These are phyloP conservation scores for Acipenser oxyrinchus DNA, from an alignment of 2,797 vertebrate genomes.

Conservation along the genomic window DNA sequence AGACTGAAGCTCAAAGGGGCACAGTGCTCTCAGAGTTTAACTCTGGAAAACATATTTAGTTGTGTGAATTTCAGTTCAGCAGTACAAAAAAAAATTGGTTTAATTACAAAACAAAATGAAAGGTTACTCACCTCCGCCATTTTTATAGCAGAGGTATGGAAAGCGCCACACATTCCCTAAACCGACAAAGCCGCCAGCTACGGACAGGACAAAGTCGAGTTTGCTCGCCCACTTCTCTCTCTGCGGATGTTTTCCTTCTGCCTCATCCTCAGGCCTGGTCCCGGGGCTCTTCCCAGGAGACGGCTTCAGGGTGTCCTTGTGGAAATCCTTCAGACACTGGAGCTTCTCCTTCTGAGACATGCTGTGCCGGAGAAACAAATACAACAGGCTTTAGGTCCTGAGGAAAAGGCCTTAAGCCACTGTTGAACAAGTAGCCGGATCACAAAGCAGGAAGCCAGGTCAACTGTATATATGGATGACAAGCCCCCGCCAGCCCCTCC, in stretches of 20 bases:
- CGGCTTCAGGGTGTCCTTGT: slow-evolving; percentile 96
- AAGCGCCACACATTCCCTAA: slow-evolving; percentile 97
- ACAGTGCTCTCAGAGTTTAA: too few relatives aligned
- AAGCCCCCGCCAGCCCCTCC: not conserved
- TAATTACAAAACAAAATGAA: not conserved
- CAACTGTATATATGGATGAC: not conserved
- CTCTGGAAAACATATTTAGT: not conserved
- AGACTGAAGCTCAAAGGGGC: too few relatives aligned
- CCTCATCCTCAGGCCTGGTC: slow-evolving; percentile 88
- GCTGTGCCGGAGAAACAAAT: slow-evolving; percentile 29
- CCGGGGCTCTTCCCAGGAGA: slow-evolving; percentile 95
- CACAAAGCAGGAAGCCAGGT: not conserved
- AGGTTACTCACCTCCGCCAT: slow-evolving; percentile 81
- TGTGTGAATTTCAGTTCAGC: not conserved
- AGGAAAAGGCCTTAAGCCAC: not conserved
- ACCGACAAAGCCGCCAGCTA: slow-evolving; percentile 94
- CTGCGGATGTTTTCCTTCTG: slow-evolving; percentile 86
- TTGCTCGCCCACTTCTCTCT: slow-evolving; percentile 98
- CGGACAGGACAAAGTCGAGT: slow-evolving; percentile 95
- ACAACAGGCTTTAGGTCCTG: not conserved
- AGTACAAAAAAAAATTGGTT: not conserved
- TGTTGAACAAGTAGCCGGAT: not conserved
- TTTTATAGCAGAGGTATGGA: slow-evolving; percentile 98
- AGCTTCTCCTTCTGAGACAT: slow-evolving; percentile 98
- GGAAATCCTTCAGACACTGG: slow-evolving; percentile 95